phyloP scores from a whole-genome alignment of 2,113 vertebrate genomes.

The Hyla sarda region DNA sequence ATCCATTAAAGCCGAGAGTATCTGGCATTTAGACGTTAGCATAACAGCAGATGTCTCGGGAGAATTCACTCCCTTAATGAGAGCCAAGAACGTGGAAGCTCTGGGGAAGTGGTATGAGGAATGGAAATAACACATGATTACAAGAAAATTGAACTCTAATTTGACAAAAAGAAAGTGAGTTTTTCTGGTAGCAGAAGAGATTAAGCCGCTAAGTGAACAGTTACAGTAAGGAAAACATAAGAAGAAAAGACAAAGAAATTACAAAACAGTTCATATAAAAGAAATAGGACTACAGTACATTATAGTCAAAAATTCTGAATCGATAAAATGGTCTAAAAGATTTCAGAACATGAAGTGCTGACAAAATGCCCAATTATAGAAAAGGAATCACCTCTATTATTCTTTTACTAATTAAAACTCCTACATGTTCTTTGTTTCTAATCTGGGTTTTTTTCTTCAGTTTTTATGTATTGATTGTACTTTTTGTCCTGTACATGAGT shows the following conservation, averaged over 20 bases:
- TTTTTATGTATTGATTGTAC: no score
- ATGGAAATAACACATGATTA: conserved; percentile 59
- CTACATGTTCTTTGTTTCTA: no score
- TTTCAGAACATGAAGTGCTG: neutral
- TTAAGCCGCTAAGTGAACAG: conserved; percentile 47
- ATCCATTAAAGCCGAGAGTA: conserved; percentile 55
- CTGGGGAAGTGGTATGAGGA: conserved; percentile 51
- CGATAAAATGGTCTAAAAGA: conserved; percentile 10
- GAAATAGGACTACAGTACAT: no score
- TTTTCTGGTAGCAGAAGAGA: conserved; percentile 24
- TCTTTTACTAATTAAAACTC: no score
- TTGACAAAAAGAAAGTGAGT: conserved; percentile 52
- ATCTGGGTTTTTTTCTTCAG: no score
- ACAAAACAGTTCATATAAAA: neutral
- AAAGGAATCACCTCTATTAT: no score
- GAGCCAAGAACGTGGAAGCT: conserved; percentile 52
- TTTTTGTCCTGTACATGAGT: no score
- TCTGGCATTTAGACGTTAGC: conserved; percentile 56
- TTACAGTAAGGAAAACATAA: conserved; percentile 2
- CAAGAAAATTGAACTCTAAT: conserved; percentile 58
- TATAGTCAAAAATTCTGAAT: neutral
- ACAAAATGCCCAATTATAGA: no score
- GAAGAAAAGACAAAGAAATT: neutral
- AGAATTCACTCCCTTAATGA: conserved; percentile 59
- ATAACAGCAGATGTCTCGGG: conserved; percentile 55